phyloP scores from a whole-genome alignment of 2,888 invertebrate genomes.

The Lepetodrilus schrolli region DNA sequence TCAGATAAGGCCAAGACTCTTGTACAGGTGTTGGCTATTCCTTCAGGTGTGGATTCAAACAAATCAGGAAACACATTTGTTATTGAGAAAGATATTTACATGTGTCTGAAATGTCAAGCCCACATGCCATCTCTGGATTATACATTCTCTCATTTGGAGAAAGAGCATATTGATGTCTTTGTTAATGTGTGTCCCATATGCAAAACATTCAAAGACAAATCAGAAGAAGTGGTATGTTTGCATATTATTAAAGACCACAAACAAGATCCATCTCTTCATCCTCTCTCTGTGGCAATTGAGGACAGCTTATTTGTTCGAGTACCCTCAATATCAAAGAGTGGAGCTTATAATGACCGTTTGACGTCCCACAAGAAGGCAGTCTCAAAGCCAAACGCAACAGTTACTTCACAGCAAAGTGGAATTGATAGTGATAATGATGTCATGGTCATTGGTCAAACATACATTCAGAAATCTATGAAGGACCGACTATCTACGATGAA shows the following conservation, averaged over 20 bases:
- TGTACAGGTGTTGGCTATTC: constrained; percentile 54
- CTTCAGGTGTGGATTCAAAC: constrained; percentile 47
- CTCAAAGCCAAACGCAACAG: not conserved
- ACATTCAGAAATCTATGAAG: no score
- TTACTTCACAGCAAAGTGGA: not conserved
- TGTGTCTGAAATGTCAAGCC: constrained; percentile 62
- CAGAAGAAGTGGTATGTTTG: constrained; percentile 50
- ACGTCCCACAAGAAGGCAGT: not conserved
- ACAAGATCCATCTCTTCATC: constrained; percentile 43
- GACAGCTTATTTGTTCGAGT: constrained; percentile 56
- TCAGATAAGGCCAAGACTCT: constrained; percentile 63
- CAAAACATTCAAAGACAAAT: constrained; percentile 58
- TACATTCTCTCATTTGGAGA: constrained; percentile 61
- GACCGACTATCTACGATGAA: no score
- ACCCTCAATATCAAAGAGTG: constrained; percentile 40
- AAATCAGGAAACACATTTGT: constrained; percentile 51
- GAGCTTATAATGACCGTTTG: constrained; percentile 27
- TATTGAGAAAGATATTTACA: constrained; percentile 65
- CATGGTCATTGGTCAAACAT: no score
- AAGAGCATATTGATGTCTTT: constrained; percentile 61
- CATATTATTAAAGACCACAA: constrained; percentile 50
- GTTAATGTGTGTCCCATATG: constrained; percentile 64
- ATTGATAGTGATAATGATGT: no score
- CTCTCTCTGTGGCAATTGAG: constrained; percentile 58
- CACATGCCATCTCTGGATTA: constrained; percentile 61